Conservation (phyloP, 2,797 vertebrate species). For the Hydrolagus colliei region DNA sequence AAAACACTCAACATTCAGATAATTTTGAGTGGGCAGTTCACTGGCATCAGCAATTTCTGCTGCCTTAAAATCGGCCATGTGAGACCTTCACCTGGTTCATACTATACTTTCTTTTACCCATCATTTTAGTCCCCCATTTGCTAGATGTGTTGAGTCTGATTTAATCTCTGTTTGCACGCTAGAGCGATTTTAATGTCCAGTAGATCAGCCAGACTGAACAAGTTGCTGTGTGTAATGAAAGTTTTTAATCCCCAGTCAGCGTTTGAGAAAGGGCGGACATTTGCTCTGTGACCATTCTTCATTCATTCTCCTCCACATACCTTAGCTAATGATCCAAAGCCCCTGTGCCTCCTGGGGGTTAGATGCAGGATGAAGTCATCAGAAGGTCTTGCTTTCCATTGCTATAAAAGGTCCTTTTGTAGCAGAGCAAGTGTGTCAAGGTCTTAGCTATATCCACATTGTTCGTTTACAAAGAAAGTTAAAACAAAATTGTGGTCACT, state of each 20-base stretch:
- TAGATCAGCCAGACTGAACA: background rate
- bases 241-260: background rate
- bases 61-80: background rate
- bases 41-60: background rate
- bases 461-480: too few species aligned
- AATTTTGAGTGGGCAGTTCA: background rate
- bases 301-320: background rate
- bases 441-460: too few species aligned
- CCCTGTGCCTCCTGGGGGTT: background rate
- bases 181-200: background rate
- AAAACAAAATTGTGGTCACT: too few species aligned
- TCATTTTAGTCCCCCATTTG: too few species aligned
- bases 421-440: too few species aligned
- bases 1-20: background rate
- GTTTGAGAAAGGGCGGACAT: background rate
- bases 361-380: background rate
- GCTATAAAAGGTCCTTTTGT: too few species aligned
- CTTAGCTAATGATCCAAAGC: background rate
- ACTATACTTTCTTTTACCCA: too few species aligned
- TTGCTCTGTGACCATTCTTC: background rate
- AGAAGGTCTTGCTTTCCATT: too few species aligned
- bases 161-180: background rate
- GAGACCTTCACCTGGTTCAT: too few species aligned
- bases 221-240: background rate
- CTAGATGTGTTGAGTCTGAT: background rate